A percentile compares a stretch with the other conserved stretches of the same genome.
Conservation (phyloP, 2,113 vertebrate genomes). For the Cnemophilus loriae region DNA sequence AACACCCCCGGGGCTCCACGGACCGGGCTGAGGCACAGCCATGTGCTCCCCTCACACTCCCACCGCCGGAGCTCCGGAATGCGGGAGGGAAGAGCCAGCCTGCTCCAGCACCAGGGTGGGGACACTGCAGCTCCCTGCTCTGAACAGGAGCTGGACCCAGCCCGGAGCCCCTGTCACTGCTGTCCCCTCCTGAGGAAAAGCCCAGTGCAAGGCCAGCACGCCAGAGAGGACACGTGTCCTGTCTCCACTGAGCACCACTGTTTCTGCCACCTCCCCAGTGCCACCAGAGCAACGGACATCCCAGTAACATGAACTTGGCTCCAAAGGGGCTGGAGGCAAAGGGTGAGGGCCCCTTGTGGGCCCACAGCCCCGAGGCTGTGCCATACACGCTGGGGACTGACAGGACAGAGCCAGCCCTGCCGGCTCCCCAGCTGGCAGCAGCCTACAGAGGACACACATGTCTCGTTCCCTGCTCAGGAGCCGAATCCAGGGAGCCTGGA, state of each 20-base stretch:
- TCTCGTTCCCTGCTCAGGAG: fast-evolving
- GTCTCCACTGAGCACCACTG: not conserved
- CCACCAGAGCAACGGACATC: not conserved
- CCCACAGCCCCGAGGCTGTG: fast-evolving
- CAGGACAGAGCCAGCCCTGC: not conserved
- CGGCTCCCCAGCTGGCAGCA: not conserved
- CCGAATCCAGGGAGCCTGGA: not conserved
- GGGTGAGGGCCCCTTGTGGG: not conserved
- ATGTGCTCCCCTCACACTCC: fast-evolving
- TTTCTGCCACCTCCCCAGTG: not conserved
- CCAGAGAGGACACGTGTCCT: not conserved
- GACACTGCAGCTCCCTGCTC: not conserved
- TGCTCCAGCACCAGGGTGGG: not conserved
- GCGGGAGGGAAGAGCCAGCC: not conserved
- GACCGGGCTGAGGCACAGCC: not conserved
- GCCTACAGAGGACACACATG: fast-evolving
- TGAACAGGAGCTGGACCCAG: not conserved
- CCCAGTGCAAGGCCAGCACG: not conserved
- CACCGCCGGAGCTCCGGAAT: fast-evolving
- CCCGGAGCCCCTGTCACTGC: not conserved
- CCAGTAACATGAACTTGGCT: not conserved
- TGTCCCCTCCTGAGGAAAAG: not conserved
- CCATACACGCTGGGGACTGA: fast-evolving
- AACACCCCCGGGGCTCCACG: fast-evolving
- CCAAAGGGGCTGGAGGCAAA: not conserved